These are phyloP conservation scores for Lacerta bilineata DNA, from an alignment of 2,797 vertebrate species.

Conservation along the genomic window DNA sequence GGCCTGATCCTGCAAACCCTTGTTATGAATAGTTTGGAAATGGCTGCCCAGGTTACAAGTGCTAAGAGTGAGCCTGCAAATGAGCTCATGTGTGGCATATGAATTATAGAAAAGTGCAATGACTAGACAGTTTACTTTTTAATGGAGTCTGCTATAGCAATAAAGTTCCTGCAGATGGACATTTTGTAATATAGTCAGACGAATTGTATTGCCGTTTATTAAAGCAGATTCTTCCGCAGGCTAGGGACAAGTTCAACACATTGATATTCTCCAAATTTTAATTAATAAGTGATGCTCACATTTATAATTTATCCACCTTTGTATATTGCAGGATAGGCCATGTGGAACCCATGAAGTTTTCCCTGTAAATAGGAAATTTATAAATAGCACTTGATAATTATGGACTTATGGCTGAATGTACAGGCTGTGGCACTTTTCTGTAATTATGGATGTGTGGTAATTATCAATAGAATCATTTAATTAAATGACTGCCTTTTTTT, in stretches of 20 bases:
- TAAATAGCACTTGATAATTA: slow-evolving; percentile 28
- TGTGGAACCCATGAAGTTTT: slow-evolving; percentile 27
- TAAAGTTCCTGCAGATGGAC: slow-evolving; percentile 31
- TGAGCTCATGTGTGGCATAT: slow-evolving; percentile 20
- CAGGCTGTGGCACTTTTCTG: slow-evolving; percentile 31
- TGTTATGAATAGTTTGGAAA: slow-evolving; percentile 1
- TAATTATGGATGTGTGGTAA: slow-evolving; percentile 23
- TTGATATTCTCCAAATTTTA: slow-evolving; percentile 40
- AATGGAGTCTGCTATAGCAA: slow-evolving; percentile 25
- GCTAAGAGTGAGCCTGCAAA: slow-evolving; percentile 29
- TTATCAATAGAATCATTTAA: slow-evolving; percentile 29
- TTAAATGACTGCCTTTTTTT: slow-evolving; percentile 42
- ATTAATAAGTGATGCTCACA: slow-evolving; percentile 38
- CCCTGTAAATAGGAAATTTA: slow-evolving; percentile 45
- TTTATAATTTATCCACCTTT: slow-evolving; percentile 45
- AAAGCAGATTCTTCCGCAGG: slow-evolving; percentile 32
- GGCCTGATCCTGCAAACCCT: too few species aligned
- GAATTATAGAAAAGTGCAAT: slow-evolving; percentile 29
- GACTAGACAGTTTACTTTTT: slow-evolving; percentile 11
- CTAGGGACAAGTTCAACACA: slow-evolving; percentile 40
- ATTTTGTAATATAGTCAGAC: slow-evolving; percentile 50
- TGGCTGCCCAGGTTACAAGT: background rate
- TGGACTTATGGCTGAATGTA: slow-evolving; percentile 31
- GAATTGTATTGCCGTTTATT: background rate
- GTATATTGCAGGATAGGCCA: slow-evolving; percentile 18